phyloP scores from a whole-genome alignment of 92 coral and sea anemone genomes.

The Parazoanthus darwini region DNA sequence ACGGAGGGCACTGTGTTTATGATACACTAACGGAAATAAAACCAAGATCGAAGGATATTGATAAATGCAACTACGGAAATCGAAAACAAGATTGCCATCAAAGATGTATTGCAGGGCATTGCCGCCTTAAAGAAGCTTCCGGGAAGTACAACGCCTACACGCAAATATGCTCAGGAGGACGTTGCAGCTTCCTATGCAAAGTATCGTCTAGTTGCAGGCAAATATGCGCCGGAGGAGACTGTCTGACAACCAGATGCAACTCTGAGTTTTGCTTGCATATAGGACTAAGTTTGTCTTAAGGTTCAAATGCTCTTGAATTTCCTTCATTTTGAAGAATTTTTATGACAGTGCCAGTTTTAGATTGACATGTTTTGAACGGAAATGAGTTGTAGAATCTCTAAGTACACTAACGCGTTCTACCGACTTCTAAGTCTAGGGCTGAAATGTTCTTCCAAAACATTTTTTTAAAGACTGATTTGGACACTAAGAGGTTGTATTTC shows the following conservation, averaged over 20 bases:
- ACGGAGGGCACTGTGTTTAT: constrained; percentile 49
- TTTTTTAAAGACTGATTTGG: too few relatives aligned
- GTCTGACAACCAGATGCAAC: constrained; percentile 50
- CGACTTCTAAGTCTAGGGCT: too few relatives aligned
- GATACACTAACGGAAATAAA: neutral
- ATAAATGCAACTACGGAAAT: constrained; percentile 23
- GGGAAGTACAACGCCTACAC: constrained; percentile 56
- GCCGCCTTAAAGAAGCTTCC: constrained; percentile 31
- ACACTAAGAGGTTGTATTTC: too few relatives aligned
- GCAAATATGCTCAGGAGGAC: constrained; percentile 67
- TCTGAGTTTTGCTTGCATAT: constrained; percentile 56
- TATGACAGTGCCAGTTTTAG: too few relatives aligned
- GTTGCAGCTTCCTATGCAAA: constrained; percentile 62
- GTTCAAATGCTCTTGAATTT: too few relatives aligned
- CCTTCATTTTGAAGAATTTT: too few relatives aligned
- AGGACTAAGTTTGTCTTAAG: too few relatives aligned
- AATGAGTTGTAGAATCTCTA: too few relatives aligned
- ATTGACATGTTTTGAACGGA: too few relatives aligned
- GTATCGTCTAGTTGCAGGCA: constrained; percentile 53
- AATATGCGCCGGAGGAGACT: constrained; percentile 62
- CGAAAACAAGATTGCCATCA: constrained; percentile 41
- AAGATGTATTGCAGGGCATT: constrained; percentile 49
- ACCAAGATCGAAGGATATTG: neutral
- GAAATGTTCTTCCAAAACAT: too few relatives aligned
- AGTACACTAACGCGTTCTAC: too few relatives aligned